A percentile compares a stretch with the other conserved stretches of the same genome.
These are phyloP conservation scores for Chrysogorgia sp. DNA, from an alignment of 92 coral and sea anemone species.

Conservation along the genomic window DNA sequence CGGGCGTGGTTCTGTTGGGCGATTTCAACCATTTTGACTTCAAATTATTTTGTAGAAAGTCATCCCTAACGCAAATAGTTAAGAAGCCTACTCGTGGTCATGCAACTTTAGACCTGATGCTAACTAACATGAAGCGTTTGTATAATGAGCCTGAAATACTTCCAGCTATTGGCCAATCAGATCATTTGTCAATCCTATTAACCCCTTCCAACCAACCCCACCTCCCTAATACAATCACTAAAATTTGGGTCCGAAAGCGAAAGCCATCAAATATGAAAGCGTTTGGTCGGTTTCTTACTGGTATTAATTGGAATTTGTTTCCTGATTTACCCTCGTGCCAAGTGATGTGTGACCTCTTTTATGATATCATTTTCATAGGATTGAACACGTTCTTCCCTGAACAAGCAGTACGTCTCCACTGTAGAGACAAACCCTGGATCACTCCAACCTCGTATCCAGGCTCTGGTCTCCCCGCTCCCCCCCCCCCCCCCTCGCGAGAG, in stretches of 20 bases:
- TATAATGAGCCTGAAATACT: background rate
- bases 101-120: too few relatives aligned
- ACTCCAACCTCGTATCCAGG: too few relatives aligned
- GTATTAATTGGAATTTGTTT: background rate
- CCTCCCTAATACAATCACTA: background rate
- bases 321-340: background rate
- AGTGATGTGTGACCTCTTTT: conserved; percentile 8
- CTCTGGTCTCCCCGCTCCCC: too few relatives aligned
- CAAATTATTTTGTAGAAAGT: background rate
- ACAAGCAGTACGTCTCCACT: too few relatives aligned
- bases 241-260: conserved; percentile 8
- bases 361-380: background rate
- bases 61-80: conserved; percentile 1
- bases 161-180: conserved; percentile 21
- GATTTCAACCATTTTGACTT: too few relatives aligned
- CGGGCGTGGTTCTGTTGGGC: background rate
- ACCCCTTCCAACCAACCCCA: background rate
- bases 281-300: conserved; percentile 4
- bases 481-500: too few relatives aligned
- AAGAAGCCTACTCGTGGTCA: conserved; percentile 5
- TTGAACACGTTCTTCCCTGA: background rate
- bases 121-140: background rate
- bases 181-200: conserved; percentile 12
- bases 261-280: background rate
- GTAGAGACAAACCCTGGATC: too few relatives aligned